Evolutionary conservation across 2,797 vertebrate species (phyloP).

Genomic region (Lepilemur ruficaudatus): DNA sequence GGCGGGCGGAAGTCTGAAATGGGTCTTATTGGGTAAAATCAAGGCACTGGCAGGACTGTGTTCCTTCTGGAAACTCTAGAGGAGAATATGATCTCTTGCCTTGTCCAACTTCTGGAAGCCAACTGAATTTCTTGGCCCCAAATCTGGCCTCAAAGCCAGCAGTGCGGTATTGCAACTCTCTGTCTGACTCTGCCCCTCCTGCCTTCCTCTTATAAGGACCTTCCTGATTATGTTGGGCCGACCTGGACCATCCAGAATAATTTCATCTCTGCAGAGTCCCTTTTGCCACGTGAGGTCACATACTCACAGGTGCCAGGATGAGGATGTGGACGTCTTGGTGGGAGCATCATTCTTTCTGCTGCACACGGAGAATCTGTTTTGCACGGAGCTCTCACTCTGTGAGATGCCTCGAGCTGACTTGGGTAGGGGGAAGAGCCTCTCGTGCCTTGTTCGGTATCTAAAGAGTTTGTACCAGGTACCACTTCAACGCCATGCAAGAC

Average conservation of each 20-base stretch:
- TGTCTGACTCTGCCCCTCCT: background rate
- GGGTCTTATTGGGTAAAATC: background rate
- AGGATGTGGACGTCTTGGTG: background rate
- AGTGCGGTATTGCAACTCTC: accelerated
- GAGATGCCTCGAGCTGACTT: background rate
- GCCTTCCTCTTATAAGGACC: background rate
- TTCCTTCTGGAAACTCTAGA: background rate
- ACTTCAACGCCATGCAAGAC: too few species aligned
- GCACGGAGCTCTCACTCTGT: too few species aligned
- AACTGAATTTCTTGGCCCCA: background rate
- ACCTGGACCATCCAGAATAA: too few species aligned
- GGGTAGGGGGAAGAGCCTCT: background rate
- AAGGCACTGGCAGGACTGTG: background rate
- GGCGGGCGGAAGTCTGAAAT: background rate
- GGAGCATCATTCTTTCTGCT: background rate
- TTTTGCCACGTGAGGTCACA: background rate
- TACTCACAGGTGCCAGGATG: background rate
- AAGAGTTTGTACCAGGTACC: background rate
- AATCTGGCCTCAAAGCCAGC: background rate
- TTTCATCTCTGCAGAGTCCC: background rate
- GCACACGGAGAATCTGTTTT: background rate
- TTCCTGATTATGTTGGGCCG: background rate
- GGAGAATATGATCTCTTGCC: background rate
- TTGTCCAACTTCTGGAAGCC: background rate
- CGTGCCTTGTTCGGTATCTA: background rate